Evolutionary conservation across 2,113 vertebrate genomes (phyloP).

Genomic region (Formicarius rufipectus): DNA sequence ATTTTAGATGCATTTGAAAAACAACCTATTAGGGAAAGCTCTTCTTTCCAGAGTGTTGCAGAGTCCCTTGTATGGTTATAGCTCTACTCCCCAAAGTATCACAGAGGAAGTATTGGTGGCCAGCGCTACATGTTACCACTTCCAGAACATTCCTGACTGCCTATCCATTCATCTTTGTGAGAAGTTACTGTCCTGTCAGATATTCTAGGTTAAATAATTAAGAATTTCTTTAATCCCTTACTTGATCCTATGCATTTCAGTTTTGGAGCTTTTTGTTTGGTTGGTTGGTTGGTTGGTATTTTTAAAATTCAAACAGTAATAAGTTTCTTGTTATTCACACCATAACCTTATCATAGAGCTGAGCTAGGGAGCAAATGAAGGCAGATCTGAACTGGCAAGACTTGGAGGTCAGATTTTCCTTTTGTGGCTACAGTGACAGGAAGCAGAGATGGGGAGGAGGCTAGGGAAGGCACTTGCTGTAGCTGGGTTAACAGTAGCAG

Average conservation of each 20-base stretch:
- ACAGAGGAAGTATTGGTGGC: not conserved
- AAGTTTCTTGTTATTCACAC: not conserved
- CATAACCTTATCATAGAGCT: not conserved
- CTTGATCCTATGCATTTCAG: not conserved
- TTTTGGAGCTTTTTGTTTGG: no score
- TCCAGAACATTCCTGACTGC: not conserved
- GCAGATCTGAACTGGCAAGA: not conserved
- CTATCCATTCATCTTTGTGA: not conserved
- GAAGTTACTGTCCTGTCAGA: not conserved
- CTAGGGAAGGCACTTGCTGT: not conserved
- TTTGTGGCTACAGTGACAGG: not conserved
- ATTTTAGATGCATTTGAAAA: not conserved
- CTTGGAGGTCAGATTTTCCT: not conserved
- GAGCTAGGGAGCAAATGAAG: not conserved
- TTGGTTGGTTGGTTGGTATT: no score
- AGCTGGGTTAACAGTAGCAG: not conserved
- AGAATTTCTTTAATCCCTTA: not conserved
- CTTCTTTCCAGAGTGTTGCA: not conserved
- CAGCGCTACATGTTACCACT: not conserved
- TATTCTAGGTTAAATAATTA: not conserved
- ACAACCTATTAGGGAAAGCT: not conserved
- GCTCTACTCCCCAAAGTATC: not conserved
- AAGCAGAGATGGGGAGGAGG: not conserved
- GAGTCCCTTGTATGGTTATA: not conserved
- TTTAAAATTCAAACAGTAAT: not conserved